These are phyloP conservation scores for Pectinophora gossypiella DNA, from an alignment of 1,140 invertebrate genomes.

Conservation along the genomic window DNA sequence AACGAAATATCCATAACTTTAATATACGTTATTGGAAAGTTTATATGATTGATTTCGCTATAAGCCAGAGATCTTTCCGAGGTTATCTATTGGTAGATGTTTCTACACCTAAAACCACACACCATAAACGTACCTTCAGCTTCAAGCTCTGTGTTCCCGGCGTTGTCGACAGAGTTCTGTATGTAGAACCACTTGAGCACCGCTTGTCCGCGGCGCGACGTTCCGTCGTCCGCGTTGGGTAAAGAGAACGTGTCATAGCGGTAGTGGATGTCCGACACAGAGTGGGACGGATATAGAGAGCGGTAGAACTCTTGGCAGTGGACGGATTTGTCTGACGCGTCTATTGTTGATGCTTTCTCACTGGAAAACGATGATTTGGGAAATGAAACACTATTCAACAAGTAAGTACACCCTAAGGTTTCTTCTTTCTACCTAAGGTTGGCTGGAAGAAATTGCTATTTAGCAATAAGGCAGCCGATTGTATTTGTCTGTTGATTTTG, in stretches of 20 bases:
- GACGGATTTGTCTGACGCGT: slow-evolving; percentile 21
- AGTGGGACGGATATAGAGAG: slow-evolving; percentile 25
- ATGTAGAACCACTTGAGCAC: slow-evolving; percentile 44
- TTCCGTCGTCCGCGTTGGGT: slow-evolving; percentile 17
- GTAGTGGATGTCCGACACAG: slow-evolving; percentile 24
- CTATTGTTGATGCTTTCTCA: slow-evolving; percentile 8
- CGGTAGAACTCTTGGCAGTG: slow-evolving; percentile 54
- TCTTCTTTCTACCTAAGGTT: no score
- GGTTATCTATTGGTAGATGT: no score
- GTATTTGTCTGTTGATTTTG: no score
- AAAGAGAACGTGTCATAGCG: slow-evolving; percentile 41
- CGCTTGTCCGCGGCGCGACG: slow-evolving; percentile 10
- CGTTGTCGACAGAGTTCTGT: slow-evolving; percentile 33
- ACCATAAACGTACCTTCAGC: slow-evolving; percentile 37
- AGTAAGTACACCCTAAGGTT: no score
- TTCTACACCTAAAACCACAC: no score
- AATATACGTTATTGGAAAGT: no score
- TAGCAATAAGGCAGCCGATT: no score
- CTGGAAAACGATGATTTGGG: slow-evolving; percentile 11
- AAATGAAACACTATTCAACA: no score
- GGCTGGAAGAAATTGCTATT: no score
- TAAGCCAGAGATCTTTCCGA: no score
- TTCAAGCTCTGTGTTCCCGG: slow-evolving; percentile 21
- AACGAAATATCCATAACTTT: no score
- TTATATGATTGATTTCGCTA: no score